Percentiles rank a stretch among this genome's conserved stretches.
Conservation (phyloP, 2,797 vertebrate genomes). For the Percopsis omiscomaycus region DNA sequence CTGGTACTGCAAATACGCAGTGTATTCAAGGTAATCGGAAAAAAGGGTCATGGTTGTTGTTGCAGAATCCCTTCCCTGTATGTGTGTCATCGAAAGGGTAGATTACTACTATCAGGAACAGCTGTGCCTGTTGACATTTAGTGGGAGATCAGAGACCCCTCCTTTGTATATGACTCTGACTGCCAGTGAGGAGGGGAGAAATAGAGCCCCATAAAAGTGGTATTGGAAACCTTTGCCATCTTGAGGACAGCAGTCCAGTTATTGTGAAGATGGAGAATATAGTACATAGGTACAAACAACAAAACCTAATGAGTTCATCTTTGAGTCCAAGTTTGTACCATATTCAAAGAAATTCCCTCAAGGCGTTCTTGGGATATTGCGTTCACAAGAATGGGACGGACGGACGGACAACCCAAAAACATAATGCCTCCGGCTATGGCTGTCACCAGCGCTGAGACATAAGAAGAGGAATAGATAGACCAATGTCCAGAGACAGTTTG, state of each 20-base stretch:
- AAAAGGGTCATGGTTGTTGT: not conserved
- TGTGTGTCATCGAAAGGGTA: constrained; percentile 38
- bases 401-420: no score
- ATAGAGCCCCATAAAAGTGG: not conserved
- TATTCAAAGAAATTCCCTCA: no score
- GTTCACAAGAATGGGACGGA: no score
- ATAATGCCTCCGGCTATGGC: not conserved
- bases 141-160: constrained; percentile 44
- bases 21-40: no score
- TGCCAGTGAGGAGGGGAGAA: constrained; percentile 1
- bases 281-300: not conserved
- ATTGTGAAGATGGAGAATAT: not conserved
- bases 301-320: no score
- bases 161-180: constrained; percentile 12
- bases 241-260: not conserved
- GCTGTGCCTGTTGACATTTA: constrained; percentile 75
- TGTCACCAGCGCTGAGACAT: not conserved
- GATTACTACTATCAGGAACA: constrained; percentile 59
- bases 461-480: no score
- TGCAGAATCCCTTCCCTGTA: not conserved
- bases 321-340: no score
- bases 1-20: no score
- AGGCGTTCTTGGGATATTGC: no score
- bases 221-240: constrained; percentile 7
- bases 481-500: no score